Conservation (phyloP, 2,797 vertebrate species). For the Anableps anableps region DNA sequence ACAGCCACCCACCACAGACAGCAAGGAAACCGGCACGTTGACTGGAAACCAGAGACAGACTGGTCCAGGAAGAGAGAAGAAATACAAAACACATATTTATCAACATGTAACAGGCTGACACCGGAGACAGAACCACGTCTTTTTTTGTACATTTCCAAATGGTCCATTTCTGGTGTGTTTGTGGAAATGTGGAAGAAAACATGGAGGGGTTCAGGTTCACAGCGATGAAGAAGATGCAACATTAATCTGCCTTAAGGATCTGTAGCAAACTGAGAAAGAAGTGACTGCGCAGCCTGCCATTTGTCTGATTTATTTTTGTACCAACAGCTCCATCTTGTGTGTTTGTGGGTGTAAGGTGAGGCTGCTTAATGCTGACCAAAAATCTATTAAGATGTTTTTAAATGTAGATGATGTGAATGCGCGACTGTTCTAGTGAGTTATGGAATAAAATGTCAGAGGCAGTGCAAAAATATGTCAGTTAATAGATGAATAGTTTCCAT, state of each 20-base stretch:
- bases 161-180: slow-evolving; percentile 20
- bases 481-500: neutral
- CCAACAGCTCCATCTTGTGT: neutral
- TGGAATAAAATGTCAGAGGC: slow-evolving; percentile 3
- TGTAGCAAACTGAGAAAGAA: slow-evolving; percentile 44
- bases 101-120: neutral
- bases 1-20: slow-evolving; percentile 16
- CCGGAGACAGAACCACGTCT: slow-evolving; percentile 13
- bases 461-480: neutral
- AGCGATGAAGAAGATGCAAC: slow-evolving; percentile 11
- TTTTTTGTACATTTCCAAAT: slow-evolving; percentile 36
- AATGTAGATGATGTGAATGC: slow-evolving; percentile 25
- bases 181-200: slow-evolving; percentile 5
- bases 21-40: slow-evolving; percentile 16
- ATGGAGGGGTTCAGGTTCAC: slow-evolving; percentile 21
- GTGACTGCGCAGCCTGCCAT: slow-evolving; percentile 6
- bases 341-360: slow-evolving; percentile 2
- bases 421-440: slow-evolving; percentile 26
- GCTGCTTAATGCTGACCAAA: slow-evolving; percentile 59
- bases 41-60: slow-evolving; percentile 21
- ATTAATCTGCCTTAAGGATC: slow-evolving; percentile 68
- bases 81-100: too few species aligned
- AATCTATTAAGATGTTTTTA: slow-evolving; percentile 52
- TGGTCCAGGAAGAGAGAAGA: neutral
- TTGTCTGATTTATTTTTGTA: slow-evolving; percentile 24